A percentile compares a stretch with the other conserved stretches of the same genome.
Conservation (phyloP, 2,797 vertebrate species). For the Mycteria americana region DNA sequence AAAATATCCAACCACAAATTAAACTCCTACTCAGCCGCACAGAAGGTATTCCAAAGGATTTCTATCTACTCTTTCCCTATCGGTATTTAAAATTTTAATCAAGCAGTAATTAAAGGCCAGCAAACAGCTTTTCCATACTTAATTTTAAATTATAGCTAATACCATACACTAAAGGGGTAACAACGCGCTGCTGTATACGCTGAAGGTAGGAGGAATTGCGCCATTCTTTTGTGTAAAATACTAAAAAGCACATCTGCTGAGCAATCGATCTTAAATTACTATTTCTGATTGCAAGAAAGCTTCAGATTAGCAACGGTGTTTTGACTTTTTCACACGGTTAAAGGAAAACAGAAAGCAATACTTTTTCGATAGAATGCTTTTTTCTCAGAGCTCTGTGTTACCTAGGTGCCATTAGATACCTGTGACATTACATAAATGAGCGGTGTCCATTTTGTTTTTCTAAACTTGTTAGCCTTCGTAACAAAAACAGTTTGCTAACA, state of each 20-base stretch:
- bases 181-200: background rate
- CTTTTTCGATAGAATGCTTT: background rate
- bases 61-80: background rate
- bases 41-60: background rate
- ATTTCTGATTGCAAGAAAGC: conserved; percentile 54
- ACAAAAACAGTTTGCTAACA: conserved; percentile 5
- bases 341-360: conserved; percentile 44
- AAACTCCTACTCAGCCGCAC: background rate
- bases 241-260: conserved; percentile 56
- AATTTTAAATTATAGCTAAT: conserved; percentile 46
- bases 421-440: background rate
- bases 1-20: background rate
- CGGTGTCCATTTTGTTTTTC: conserved; percentile 53
- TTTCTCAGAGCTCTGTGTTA: background rate
- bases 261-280: conserved; percentile 55
- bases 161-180: conserved; percentile 26
- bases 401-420: conserved; percentile 34
- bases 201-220: conserved; percentile 35
- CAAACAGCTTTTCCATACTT: conserved; percentile 44
- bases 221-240: conserved; percentile 36
- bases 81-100: conserved; percentile 41
- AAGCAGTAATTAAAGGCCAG: conserved; percentile 27
- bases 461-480: conserved; percentile 32
- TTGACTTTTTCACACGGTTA: conserved; percentile 36
- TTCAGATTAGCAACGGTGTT: conserved; percentile 54